Evolutionary conservation across 2,888 invertebrate genomes (phyloP), one percentile per base, ranked within the genome.

Genomic region (Petrolisthes manimaculis): DNA sequence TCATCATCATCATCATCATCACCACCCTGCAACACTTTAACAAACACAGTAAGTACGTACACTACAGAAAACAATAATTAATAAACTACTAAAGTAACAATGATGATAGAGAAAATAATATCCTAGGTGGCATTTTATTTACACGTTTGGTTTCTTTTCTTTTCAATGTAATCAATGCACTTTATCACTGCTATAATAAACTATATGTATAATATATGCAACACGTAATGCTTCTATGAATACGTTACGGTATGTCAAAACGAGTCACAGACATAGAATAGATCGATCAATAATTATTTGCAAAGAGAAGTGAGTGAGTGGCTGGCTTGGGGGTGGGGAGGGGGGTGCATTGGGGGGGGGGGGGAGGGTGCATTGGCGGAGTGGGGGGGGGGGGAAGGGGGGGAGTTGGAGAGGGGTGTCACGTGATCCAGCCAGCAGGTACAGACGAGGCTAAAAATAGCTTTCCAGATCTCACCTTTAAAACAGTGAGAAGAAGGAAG

Each of bases 371-470:
- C 14, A 0, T 4, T n/a, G 55, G 18, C 54, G n/a, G 56, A 9
- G 14, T n/a, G 80, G 24, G 54, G 1, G 55, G 24, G 80, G 24
- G 55, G n/a, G 55, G 5, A 24, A 0, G 51, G 12, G 71, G 53
- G 51, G 54, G 51, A 53, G 71, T 74, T 18, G 5, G 54, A 21
- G 81, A 55, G 86, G 71, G 79, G n/a, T 18, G 24, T 37, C 86
- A 86, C 86, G 86, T 86, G 86, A 86, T 51, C 81, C n/a, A 51
- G 55, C 67, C 5, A 55, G 77, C 82, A 86, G 86, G 82, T 86
- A 71, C 67, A 74, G 83, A 84, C 56, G 74, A 14, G 71, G 74
- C 86, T 86, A 86, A 86, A 86, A 86, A 86, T 86, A 86, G 86
- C 81, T 21, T 53, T 82, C 54, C 82, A 86, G 86, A 75, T 77